phyloP scores from a whole-genome alignment of 2,888 invertebrate species.

The Hartigia nigra region DNA sequence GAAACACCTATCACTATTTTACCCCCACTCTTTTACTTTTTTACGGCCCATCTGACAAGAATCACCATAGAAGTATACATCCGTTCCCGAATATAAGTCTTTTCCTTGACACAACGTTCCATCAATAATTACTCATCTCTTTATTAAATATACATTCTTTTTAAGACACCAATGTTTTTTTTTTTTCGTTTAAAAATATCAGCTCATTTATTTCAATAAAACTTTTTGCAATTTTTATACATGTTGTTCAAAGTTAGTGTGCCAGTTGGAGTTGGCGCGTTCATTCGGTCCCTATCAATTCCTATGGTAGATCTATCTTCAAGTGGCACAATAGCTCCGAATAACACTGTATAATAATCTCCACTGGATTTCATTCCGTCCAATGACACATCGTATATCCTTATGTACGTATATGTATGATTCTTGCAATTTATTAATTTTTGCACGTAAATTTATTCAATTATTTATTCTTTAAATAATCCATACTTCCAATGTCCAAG shows the following conservation, averaged over 20 bases:
- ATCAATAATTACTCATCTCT: background rate
- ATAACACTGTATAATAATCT: background rate
- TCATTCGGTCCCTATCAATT: no score
- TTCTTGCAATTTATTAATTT: no score
- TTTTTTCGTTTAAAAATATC: background rate
- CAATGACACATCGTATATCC: background rate
- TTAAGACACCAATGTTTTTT: no score
- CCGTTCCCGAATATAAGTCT: background rate
- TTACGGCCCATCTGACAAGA: background rate
- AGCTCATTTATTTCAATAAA: background rate
- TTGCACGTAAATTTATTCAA: no score
- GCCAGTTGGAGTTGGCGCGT: no score
- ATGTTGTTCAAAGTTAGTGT: no score
- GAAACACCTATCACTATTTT: background rate
- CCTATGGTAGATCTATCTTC: no score
- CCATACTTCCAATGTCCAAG: no score
- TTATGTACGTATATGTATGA: no score
- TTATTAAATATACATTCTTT: background rate
- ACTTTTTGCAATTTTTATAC: background rate
- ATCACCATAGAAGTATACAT: background rate
- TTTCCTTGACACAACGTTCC: background rate
- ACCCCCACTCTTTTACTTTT: background rate
- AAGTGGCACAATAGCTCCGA: no score
- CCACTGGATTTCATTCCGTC: background rate
- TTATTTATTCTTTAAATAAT: no score